Evolutionary conservation across 2,888 invertebrate genomes (phyloP), one percentile per base, ranked within the genome.

Genomic region (Ceramica pisi): DNA sequence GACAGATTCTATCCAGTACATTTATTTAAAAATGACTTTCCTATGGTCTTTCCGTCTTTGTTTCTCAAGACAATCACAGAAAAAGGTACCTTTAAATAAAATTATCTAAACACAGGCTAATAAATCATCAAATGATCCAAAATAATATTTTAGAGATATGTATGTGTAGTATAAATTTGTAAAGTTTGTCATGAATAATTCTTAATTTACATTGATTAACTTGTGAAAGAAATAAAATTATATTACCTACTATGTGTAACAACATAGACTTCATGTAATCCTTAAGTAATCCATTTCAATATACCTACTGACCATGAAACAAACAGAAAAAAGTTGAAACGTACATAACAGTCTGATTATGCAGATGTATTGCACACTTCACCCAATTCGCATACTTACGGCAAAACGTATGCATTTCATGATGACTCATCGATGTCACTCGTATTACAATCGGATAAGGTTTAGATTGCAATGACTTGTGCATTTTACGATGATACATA

Each of bases 351-450:
- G 64, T 48, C 46, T 8, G 56, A 71, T 82, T 67, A 79, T 79
- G 67, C 64, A 83, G 50, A 70, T 75, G 46, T 7, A 53, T 83
- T 83, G 76, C 69, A 64, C 51, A 81, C 64, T 60, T 81, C 74
- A 86, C 85, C 84, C 67, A 71, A 81, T 83, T 86, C 78, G 35
- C 75, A 78, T 51, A 60, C 62, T 35, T 31, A 44, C 55, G 48
- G 14, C 61, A 74, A 75, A 75, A 70, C 60, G 21, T 46, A 57
- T 41, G 59, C 19, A 60, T 61, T 46, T 46, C 46, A 46, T 19
- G 46, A 48, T 48, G 23, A 46, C 16, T 61, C 6, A 61, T 50
- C 35, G 23, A 8, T 1, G 3, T 31, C 12, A 46, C 21, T 48
- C 26, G 56, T 76, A 68, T 31, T 0, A 1, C 19, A 0, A 41